Base-by-base conservation (phyloP, 2,797 vertebrate genomes). In the Pangasius macronema region DNA sequence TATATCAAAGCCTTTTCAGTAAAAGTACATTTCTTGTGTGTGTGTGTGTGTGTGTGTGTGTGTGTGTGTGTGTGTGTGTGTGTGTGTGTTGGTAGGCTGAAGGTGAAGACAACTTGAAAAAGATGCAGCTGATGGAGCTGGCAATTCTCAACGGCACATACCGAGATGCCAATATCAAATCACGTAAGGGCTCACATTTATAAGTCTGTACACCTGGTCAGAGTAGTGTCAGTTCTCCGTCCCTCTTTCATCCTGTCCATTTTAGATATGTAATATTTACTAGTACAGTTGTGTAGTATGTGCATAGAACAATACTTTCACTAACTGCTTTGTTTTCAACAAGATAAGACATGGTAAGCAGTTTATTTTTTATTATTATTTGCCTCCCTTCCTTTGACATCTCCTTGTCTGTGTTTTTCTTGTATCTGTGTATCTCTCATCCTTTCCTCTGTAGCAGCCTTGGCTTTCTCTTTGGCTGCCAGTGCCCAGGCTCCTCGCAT, bases 121-220 rank as follows among this genome's bases (percentile, higher is more conserved):
- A 99, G 95, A 99, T 99, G 98, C 98, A 99, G 94, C 94, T 99
- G 95, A 99, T 99, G 98, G 98, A 99, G 94, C 96, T 99, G 89
- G 98, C 98, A 88, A 99, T 99, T 93, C 96, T 99, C 93, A 99
- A 99, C 46, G 98, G 98, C 95, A 99, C 98, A 88, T 99, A 99
- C 96, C 96, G 98, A 96, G 98, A 99, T 86, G 98, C 98, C 96
- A 99, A 99, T 96, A 95, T 99, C 95, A 99, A 99, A 97, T 98
- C 97, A 95, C 96, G 98, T 99, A 99, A 99, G 98, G 91, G 30
- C 93, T 91, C 92, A 93, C 57, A 33, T 73, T 84, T 88, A 65
- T 59, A 81, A 55, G 81, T 81, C 10, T 39, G 70, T 86, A 63
- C 53, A 36, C n/a, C 42, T 76, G 42, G 67, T 39, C 85, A 95